phyloP scores from a whole-genome alignment of 2,113 vertebrate genomes.

The Aegypius monachus region DNA sequence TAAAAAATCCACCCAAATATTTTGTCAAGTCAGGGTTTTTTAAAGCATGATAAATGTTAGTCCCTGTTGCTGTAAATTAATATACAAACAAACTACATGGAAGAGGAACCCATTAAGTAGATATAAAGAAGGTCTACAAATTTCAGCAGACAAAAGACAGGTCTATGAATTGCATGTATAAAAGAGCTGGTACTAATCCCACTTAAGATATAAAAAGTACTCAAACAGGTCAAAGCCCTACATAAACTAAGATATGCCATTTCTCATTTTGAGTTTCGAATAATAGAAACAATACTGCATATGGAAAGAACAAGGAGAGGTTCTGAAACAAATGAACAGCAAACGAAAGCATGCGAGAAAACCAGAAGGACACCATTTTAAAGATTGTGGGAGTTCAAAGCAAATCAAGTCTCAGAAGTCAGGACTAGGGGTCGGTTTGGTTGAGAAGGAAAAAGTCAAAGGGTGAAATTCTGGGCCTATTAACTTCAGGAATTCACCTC shows the following conservation, averaged over 20 bases:
- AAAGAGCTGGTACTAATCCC: background rate
- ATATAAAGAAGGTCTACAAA: background rate
- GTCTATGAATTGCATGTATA: background rate
- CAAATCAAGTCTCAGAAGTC: background rate
- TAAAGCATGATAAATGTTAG: background rate
- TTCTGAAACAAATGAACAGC: background rate
- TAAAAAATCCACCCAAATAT: background rate
- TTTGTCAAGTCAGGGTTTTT: background rate
- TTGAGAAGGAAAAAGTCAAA: background rate
- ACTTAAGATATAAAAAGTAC: background rate
- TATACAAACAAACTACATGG: background rate
- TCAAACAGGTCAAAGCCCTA: background rate
- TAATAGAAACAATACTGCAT: background rate
- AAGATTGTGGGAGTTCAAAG: background rate
- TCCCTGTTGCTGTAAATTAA: background rate
- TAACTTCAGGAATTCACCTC: background rate
- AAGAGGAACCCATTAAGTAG: background rate
- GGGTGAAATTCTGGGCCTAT: background rate
- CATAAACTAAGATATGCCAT: background rate
- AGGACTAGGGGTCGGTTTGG: background rate
- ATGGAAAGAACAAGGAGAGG: background rate
- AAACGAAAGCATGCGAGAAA: background rate
- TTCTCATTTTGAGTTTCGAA: background rate
- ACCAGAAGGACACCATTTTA: background rate
- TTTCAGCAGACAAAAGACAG: background rate